Evolutionary conservation across 2,888 invertebrate species (phyloP), one percentile per base, ranked within the genome.

Genomic region (Nebria brevicollis): DNA sequence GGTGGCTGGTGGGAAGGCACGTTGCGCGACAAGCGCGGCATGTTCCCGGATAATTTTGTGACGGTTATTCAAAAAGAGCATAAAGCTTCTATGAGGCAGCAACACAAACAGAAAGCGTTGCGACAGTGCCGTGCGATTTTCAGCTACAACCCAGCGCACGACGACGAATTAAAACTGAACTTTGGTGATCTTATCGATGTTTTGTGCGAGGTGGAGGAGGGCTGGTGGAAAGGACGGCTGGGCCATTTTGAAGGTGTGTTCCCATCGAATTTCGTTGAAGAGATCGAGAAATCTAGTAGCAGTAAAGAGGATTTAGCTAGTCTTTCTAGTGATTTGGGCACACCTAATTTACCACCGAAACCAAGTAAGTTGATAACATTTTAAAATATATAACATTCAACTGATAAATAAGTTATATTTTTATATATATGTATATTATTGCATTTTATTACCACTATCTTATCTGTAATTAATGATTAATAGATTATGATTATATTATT

Each of bases 1-100:
- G 96, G 95, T 80, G 97, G 97, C 82, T 98, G 98, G 97, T 97
- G 95, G 95, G 94, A 95, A 88, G 97, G 97, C n/a, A 94, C 94
- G 82, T 90, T 97, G 78, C 91, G 92, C 85, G 96, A 96, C 82
- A 93, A 94, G 86, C 93, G 93, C 83, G 97, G 97, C 86, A 94
- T 97, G 93, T 98, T 98, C 90, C 97, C 97, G 2, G 97, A 97
- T 88, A 97, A 97, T 89, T 97, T 97, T 91, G 97, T 97, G 25
- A 93, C 94, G 85, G 90, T 95, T 84, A 87, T 93, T 79, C 89
- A 90, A 81, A 83, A 84, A 77, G 85, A 84, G 72, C 13, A 65
- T n/a, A 81, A 82, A 73, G 82, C 26, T 5, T 43, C 43, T 1
- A 10, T 84, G 13, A 4, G 75, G n/a, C 70, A 68, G 26, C 64